Evolutionary conservation across 2,113 vertebrate species (phyloP).

Genomic region (Cryptoleucopteryx plumbea): DNA sequence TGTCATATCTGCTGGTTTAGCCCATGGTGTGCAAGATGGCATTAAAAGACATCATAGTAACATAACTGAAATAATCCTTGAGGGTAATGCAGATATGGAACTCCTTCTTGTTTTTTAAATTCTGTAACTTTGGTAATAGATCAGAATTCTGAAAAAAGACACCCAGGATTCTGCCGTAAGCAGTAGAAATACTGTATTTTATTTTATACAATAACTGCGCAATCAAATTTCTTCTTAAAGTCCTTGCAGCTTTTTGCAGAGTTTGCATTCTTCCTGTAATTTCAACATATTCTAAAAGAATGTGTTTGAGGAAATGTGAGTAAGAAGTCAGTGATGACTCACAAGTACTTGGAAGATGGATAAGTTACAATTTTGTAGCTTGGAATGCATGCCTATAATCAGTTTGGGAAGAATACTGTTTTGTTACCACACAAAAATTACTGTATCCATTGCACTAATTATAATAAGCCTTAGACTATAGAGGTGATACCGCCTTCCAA

Average conservation of each 20-base stretch:
- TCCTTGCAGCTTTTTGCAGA: slow-evolving; percentile 45
- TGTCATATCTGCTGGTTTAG: not conserved
- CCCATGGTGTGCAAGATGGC: not conserved
- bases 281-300: slow-evolving; percentile 74
- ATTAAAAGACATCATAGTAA: not conserved
- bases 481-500: not conserved
- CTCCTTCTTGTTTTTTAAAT: not conserved
- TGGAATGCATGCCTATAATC: slow-evolving; percentile 53
- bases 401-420: not conserved
- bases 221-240: not conserved
- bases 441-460: not conserved
- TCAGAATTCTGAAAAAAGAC: not conserved
- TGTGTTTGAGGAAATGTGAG: slow-evolving; percentile 75
- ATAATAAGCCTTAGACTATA: not conserved
- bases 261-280: slow-evolving; percentile 72
- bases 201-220: not conserved
- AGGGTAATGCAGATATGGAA: not conserved
- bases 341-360: slow-evolving; percentile 59
- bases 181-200: not conserved
- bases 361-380: slow-evolving; percentile 53
- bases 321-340: slow-evolving; percentile 76
- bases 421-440: slow-evolving; percentile 29
- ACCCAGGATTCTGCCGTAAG: not conserved
- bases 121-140: not conserved
- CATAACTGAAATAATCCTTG: not conserved